Base-by-base conservation (phyloP, 2,888 invertebrate genomes). In the Schrankia costaestrigalis region DNA sequence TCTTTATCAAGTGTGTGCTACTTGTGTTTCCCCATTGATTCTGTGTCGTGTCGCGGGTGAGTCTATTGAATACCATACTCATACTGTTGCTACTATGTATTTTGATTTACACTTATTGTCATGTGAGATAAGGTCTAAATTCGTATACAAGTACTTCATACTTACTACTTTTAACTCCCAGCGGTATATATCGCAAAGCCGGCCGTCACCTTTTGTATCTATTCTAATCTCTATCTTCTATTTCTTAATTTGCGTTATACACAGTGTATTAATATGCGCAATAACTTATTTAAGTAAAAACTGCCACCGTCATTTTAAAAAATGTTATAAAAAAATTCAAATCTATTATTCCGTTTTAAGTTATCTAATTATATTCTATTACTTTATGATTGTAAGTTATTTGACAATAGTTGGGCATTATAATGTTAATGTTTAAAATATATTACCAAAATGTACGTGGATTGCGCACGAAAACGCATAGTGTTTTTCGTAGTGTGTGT, bases 361-460 rank as follows among this genome's bases (percentile, higher is more conserved):
- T 11, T 11, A 11, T 26, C n/a, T 2, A 9, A 1, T 26, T 8
- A 26, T n/a, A n/a, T n/a, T n/a, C n/a, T n/a, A n/a, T n/a, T n/a
- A n/a, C n/a, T n/a, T n/a, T n/a, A n/a, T n/a, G n/a, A n/a, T n/a
- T n/a, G n/a, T n/a, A n/a, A n/a, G n/a, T n/a, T n/a, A 3, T 15
- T 10, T 15, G 10, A 9, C 3, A 12, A 26, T 26, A 26, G 26
- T 15, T 25, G 14, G 5, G 17, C 3, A 3, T 9, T 6, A 9
- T 7, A 3, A 17, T 26, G 26, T 15, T 3, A 17, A 10, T 11
- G 10, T 17, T 30, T 23, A 30, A 14, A 13, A 23, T 30, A 5
- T 30, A 23, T 8, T 23, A 28, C n/a, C 27, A 28, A n/a, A 28
- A 28, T 19, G 27, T 19, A 7, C 11, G 19, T 12, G 27, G 27